phyloP scores from a whole-genome alignment of 2,113 vertebrate species.

The Forbesichthys agassizii region DNA sequence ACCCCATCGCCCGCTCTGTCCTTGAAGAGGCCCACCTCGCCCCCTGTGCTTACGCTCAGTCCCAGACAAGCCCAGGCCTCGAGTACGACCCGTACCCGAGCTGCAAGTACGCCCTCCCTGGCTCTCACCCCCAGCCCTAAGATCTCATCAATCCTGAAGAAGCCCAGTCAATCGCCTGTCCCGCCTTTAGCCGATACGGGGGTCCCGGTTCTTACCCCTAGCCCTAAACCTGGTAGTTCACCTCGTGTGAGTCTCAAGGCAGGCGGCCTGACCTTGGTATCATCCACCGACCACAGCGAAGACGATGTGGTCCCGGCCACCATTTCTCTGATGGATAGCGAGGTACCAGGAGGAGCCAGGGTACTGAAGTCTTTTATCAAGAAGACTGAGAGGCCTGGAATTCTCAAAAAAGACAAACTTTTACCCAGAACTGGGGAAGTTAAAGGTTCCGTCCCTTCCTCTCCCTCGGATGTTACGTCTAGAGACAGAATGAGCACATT shows the following conservation, averaged over 20 bases:
- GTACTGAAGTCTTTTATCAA: conserved; percentile 10
- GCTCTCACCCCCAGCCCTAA: conserved; percentile 26
- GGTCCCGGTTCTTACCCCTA: not conserved
- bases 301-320: not conserved
- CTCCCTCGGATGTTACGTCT: conserved; percentile 21
- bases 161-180: conserved; percentile 5
- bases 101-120: not conserved
- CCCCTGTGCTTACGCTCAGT: not conserved
- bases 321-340: conserved; percentile 3
- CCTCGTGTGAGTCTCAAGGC: conserved; percentile 8
- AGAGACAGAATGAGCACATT: conserved; percentile 28
- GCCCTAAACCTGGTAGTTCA: conserved; percentile 2
- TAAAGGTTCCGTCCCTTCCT: not conserved
- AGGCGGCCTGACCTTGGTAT: conserved; percentile 4
- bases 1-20: conserved; percentile 26
- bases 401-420: conserved; percentile 27
- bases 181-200: not conserved
- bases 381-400: conserved; percentile 28
- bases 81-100: conserved; percentile 13
- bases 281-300: not conserved
- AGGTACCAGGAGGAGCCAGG: not conserved
- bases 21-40: conserved; percentile 41
- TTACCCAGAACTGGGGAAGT: not conserved
- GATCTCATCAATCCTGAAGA: not conserved
- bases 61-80: conserved; percentile 20